Base-by-base conservation (phyloP, 2,797 vertebrate genomes). In the Sebastes vulpes region DNA sequence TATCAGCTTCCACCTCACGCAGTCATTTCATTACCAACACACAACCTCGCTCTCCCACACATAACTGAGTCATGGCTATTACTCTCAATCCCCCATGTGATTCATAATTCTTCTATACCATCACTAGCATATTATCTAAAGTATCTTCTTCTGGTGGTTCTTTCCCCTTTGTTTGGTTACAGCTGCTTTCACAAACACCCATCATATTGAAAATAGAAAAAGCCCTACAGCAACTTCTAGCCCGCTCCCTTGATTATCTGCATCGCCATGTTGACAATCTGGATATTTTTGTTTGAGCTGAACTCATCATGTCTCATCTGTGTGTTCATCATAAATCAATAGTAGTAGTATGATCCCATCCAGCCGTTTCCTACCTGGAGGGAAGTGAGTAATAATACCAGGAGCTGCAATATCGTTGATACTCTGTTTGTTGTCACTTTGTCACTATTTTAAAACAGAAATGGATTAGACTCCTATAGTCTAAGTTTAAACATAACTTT, bases 191-290 rank as follows among this genome's bases (percentile, higher is more conserved):
- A 72, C 70, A 80, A 83, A 82, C 76, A 61, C 67, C 21, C 70
- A 21, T 58, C 31, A 3, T 32, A 70, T 77, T 88, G 77, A 87
- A 91, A 89, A 93, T 90, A 91, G 86, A 84, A 56, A 38, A 54
- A 32, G 54, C 77, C 79, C 84, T 75, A 20, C 46, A 84, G 81
- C 84, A 65, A 9, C 81, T 84, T 75, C 14, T 3, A 77, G 58
- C 53, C 81, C 32, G 65, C 64, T 83, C 60, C 31, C 63, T 65
- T 42, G 70, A 81, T 75, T 63, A 78, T 81, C 52, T 68, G 65
- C 68, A 57, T 75, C 60, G 25, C 71, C 28, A 52, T 9, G 54
- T 81, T 88, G 82, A 85, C 56, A 61, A 42, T 59, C 73, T 74
- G 65, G 83, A 53, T 87, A 81, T 89, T 92, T 91, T 70, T 42